Conservation (phyloP, 2,113 vertebrate species). For the Eira barbara region DNA sequence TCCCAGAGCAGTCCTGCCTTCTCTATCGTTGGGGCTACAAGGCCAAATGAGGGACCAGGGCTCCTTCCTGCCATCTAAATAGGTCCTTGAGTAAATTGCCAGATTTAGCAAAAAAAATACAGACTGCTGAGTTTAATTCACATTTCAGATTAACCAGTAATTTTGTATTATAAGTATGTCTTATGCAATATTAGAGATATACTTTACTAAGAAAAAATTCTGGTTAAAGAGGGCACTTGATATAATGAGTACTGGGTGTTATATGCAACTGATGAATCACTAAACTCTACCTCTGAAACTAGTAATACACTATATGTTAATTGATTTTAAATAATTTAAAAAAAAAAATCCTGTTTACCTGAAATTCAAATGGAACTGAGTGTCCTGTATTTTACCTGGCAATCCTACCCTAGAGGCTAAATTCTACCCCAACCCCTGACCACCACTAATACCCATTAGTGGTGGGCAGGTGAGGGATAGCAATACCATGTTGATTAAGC, state of each 20-base stretch:
- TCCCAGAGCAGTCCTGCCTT: too few relatives aligned
- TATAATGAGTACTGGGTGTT: background rate
- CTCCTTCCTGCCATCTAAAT: background rate
- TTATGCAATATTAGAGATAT: background rate
- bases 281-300: background rate
- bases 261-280: background rate
- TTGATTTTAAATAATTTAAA: background rate
- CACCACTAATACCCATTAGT: background rate
- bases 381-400: background rate
- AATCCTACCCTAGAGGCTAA: background rate
- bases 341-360: background rate
- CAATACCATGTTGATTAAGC: background rate
- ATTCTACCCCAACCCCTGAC: background rate
- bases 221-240: background rate
- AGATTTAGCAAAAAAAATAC: background rate
- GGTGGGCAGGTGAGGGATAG: background rate
- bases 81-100: background rate
- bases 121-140: background rate
- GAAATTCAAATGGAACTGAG: background rate
- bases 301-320: background rate
- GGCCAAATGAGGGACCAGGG: background rate
- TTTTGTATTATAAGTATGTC: background rate
- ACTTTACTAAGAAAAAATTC: background rate
- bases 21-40: accelerated
- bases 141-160: background rate